Percentiles rank a stretch among this genome's conserved stretches.
phyloP scores from a whole-genome alignment of 1,140 invertebrate genomes.

The Lucilia sericata region DNA sequence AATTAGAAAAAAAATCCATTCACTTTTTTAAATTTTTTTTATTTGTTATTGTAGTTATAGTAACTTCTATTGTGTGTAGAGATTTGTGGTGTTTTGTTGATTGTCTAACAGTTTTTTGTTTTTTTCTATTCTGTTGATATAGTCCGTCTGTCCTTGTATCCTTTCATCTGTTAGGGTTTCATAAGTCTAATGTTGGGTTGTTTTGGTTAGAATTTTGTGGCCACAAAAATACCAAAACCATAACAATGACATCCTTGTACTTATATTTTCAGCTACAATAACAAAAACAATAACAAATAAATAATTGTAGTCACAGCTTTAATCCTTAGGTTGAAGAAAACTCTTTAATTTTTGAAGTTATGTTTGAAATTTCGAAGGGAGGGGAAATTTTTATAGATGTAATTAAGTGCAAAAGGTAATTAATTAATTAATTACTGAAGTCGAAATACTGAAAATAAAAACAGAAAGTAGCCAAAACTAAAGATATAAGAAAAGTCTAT shows the following conservation, averaged over 20 bases:
- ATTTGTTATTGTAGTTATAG: not conserved
- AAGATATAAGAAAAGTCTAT: too few relatives aligned
- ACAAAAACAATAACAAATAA: not conserved
- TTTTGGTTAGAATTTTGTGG: not conserved
- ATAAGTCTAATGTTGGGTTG: not conserved
- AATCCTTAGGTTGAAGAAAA: too few relatives aligned
- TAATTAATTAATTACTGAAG: too few relatives aligned
- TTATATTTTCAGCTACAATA: not conserved
- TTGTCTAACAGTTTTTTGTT: not conserved
- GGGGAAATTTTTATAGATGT: too few relatives aligned
- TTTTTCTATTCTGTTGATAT: not conserved
- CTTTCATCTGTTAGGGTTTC: not conserved
- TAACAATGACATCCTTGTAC: conserved; percentile 6
- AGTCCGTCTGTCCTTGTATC: not conserved
- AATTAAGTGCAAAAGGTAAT: too few relatives aligned
- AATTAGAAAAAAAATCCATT: not conserved
- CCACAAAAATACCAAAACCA: not conserved
- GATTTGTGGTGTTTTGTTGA: not conserved
- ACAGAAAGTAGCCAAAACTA: too few relatives aligned
- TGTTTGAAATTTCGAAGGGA: too few relatives aligned
- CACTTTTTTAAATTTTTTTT: not conserved
- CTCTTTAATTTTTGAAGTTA: too few relatives aligned
- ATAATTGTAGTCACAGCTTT: not conserved
- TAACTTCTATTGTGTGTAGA: conserved; percentile 1
- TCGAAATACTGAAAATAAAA: too few relatives aligned